Conservation (phyloP, 2,113 vertebrate genomes). For the Planiliza haematocheilus region DNA sequence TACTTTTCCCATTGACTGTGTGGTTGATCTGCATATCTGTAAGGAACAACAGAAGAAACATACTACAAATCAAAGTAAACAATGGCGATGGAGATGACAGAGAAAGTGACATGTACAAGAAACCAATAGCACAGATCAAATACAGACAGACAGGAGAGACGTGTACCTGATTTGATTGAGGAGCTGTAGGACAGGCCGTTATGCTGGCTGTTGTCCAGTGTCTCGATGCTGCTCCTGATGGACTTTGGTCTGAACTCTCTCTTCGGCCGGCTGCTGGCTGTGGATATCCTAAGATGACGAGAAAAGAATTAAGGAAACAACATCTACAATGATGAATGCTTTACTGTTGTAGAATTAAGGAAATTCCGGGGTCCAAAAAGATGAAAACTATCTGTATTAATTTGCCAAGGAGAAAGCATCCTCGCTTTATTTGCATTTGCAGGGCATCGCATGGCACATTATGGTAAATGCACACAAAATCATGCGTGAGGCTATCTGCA, state of each 20-base stretch:
- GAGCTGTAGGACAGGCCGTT: conserved; percentile 85
- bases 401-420: too few relatives aligned
- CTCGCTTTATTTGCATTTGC: too few relatives aligned
- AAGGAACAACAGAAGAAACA: conserved; percentile 48
- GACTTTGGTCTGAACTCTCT: conserved; percentile 88
- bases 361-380: too few relatives aligned
- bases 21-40: conserved; percentile 76
- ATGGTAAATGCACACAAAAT: too few relatives aligned
- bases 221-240: conserved; percentile 81
- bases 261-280: conserved; percentile 85
- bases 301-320: neutral
- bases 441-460: neutral
- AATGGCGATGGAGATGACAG: conserved; percentile 4
- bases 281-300: conserved; percentile 83
- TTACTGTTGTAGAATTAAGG: too few relatives aligned
- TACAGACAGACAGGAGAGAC: neutral
- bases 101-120: neutral
- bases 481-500: too few relatives aligned
- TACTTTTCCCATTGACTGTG: conserved; percentile 80
- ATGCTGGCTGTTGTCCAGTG: conserved; percentile 82
- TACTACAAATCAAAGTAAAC: conserved; percentile 26
- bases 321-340: too few relatives aligned
- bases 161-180: conserved; percentile 86
- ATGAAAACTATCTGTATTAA: too few relatives aligned
- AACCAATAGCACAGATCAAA: neutral